Base-by-base conservation (phyloP, 2,888 invertebrate species). In the Lapara coniferarum region DNA sequence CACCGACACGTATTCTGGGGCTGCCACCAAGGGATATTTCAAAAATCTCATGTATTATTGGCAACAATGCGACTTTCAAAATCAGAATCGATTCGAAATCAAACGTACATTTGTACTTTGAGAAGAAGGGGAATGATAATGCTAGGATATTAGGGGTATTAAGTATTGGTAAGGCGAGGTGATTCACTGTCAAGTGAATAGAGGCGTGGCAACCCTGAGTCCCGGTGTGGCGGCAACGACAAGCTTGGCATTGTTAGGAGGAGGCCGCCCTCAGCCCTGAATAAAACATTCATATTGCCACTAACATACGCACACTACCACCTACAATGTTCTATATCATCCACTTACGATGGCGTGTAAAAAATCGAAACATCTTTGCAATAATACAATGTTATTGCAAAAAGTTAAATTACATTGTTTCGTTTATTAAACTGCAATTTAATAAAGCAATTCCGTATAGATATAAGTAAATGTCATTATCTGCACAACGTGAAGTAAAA, bases 231-330 rank as follows among this genome's bases (percentile, higher is more conserved):
- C 87, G 87, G 89, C 86, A 81, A 83, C 90, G 88, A 93, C 93
- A 93, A 92, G 90, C 93, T 88, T 88, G 91, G 92, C 93, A 93
- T 93, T 93, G 93, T 93, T 93, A 93, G 89, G 82, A 83, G 75
- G 85, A 88, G 90, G 87, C 91, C 91, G 91, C 89, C 90, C 91
- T 87, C 87, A 88, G 83, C 86, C 82, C 89, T 91, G 93, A 92
- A 93, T 93, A 93, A 93, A 93, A 93, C 93, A 93, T 93, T 93
- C 92, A 93, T 93, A 93, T 93, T 90, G 93, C 91, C 92, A 92
- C 93, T 92, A 63, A 63, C 59, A 63, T 63, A 46, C 59, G 90
- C 89, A 91, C 92, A 92, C 91, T 91, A 89, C 88, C 83, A 82
- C 84, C 85, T 89, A 87, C 87, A 85, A 87, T 87, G 83, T 84